These are phyloP conservation scores for Deilephila elpenor DNA, from an alignment of 2,888 invertebrate genomes.

Conservation along the genomic window DNA sequence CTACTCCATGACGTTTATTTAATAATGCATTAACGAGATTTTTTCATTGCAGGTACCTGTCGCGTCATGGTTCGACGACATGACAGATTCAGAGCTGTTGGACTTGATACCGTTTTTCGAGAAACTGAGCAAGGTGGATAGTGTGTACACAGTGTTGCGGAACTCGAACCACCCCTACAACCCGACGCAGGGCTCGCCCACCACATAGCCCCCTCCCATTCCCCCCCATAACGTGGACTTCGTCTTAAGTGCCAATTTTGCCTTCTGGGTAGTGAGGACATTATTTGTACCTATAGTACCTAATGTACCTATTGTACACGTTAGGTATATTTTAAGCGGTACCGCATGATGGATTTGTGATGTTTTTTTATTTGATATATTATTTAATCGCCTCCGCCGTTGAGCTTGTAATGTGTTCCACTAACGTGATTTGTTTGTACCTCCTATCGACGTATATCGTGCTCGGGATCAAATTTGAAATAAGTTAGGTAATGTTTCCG, in stretches of 20 bases:
- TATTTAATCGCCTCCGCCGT: slow-evolving; percentile 49
- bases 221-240: slow-evolving; percentile 58
- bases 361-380: slow-evolving; percentile 46
- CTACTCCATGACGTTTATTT: no score
- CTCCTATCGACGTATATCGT: slow-evolving; percentile 62
- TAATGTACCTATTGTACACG: slow-evolving; percentile 57
- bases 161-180: slow-evolving; percentile 95
- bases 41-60: slow-evolving; percentile 93
- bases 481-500: slow-evolving; percentile 70
- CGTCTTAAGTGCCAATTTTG: slow-evolving; percentile 85
- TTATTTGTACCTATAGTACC: slow-evolving; percentile 77
- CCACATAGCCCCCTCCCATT: slow-evolving; percentile 67
- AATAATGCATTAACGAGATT: background rate
- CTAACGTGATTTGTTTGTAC: slow-evolving; percentile 48
- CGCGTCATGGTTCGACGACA: slow-evolving; percentile 99
- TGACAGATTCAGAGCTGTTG: slow-evolving; percentile 97
- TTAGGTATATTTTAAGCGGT: slow-evolving; percentile 83
- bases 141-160: slow-evolving; percentile 97
- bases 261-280: slow-evolving; percentile 84
- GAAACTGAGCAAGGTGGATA: slow-evolving; percentile 97
- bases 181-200: slow-evolving; percentile 77
- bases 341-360: slow-evolving; percentile 71
- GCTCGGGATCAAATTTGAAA: slow-evolving; percentile 81
- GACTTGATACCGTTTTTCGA: slow-evolving; percentile 99
- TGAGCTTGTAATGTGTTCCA: slow-evolving; percentile 61